These are phyloP conservation scores for Caloenas nicobarica DNA, from an alignment of 2,113 vertebrate species.

Conservation along the genomic window DNA sequence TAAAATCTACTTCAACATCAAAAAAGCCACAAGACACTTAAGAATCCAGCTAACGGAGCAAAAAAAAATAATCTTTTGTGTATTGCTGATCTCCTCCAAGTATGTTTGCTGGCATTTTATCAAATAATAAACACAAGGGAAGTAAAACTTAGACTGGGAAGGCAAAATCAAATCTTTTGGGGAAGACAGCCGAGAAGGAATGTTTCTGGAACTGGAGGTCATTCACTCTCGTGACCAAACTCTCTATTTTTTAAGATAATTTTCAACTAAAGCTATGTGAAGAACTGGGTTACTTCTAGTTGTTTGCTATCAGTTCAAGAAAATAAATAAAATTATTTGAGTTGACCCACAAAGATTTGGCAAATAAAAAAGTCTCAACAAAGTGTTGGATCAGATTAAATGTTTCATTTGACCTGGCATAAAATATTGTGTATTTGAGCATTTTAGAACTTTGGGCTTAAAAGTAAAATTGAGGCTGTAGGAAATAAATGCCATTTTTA, in stretches of 20 bases:
- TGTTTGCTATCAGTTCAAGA: not conserved
- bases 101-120: constrained; percentile 15
- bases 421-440: not conserved
- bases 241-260: not conserved
- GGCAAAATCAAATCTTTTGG: constrained; percentile 24
- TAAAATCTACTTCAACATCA: constrained; percentile 24
- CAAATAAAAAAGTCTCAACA: not conserved
- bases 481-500: not conserved
- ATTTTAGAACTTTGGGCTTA: not conserved
- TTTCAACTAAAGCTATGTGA: not conserved
- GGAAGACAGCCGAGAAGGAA: constrained; percentile 1
- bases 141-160: constrained; percentile 5
- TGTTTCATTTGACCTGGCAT: not conserved
- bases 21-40: constrained; percentile 51
- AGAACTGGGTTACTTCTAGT: not conserved
- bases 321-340: not conserved
- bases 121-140: constrained; percentile 25
- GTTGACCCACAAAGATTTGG: not conserved
- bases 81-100: constrained; percentile 15
- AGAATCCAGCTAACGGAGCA: constrained; percentile 49
- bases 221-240: not conserved
- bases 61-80: constrained; percentile 32
- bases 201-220: not conserved
- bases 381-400: not conserved
- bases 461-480: not conserved